These are phyloP conservation scores for Paradoxurus hermaphroditus DNA, from an alignment of 2,113 vertebrate species.

Conservation along the genomic window DNA sequence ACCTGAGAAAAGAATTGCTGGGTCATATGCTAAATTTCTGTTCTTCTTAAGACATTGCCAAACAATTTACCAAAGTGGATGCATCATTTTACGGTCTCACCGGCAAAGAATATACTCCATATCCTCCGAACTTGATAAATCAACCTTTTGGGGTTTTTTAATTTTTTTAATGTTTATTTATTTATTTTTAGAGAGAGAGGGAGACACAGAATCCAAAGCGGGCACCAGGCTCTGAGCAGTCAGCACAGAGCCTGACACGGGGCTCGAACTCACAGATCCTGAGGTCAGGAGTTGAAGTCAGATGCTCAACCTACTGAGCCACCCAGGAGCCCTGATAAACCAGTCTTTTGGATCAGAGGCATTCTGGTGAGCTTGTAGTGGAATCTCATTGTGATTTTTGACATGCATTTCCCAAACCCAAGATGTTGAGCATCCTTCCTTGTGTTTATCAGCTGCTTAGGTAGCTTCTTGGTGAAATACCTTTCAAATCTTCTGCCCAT, in stretches of 20 bases:
- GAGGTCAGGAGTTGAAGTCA: too few relatives aligned
- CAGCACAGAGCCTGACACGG: too few relatives aligned
- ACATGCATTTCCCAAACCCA: neutral
- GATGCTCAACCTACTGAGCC: too few relatives aligned
- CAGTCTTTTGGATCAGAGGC: neutral
- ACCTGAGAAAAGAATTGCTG: neutral
- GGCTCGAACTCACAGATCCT: too few relatives aligned
- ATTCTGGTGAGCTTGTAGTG: neutral
- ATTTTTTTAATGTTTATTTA: too few relatives aligned
- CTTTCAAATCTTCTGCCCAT: conserved; percentile 8
- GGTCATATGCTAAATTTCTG: conserved; percentile 16
- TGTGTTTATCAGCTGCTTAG: neutral
- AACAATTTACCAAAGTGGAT: neutral
- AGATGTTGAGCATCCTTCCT: neutral
- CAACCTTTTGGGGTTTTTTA: neutral
- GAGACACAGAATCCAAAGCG: too few relatives aligned
- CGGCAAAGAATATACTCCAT: neutral
- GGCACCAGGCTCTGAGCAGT: too few relatives aligned
- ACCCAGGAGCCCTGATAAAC: neutral
- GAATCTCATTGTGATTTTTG: neutral
- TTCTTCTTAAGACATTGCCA: conserved; percentile 22
- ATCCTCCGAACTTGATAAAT: neutral
- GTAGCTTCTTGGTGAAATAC: neutral
- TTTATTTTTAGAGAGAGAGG: too few relatives aligned
- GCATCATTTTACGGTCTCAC: neutral